phyloP scores from a whole-genome alignment of 37 sponge, comb jelly and placozoan species.

The Chondrosia reniformis region DNA sequence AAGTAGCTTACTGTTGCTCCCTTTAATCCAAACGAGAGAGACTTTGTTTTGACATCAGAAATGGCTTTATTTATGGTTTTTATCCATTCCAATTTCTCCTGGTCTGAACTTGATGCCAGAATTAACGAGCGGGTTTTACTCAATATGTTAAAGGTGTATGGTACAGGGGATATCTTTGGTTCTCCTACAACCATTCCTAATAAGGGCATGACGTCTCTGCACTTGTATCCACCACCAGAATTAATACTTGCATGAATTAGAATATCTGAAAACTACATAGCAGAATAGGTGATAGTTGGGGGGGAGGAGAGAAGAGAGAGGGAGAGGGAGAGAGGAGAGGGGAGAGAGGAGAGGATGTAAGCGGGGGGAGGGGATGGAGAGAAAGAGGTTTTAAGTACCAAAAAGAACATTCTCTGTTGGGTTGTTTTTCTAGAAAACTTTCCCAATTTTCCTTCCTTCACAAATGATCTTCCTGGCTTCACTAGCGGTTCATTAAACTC shows the following conservation, averaged over 20 bases:
- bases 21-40: too few species aligned
- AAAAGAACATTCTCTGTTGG: constrained; percentile 64
- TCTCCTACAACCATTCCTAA: constrained; percentile 47
- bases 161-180: constrained; percentile 51
- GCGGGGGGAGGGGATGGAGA: neutral
- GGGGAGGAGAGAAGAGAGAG: too few species aligned
- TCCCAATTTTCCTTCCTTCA: constrained; percentile 68
- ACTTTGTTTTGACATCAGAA: neutral
- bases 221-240: constrained; percentile 48
- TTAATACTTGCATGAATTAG: constrained; percentile 59
- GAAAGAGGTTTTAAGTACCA: too few species aligned
- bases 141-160: constrained; percentile 60
- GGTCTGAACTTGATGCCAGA: constrained; percentile 59
- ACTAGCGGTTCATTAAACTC: constrained; percentile 48
- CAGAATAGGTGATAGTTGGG: neutral
- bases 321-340: neutral
- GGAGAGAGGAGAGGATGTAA: neutral
- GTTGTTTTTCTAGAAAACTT: constrained; percentile 67
- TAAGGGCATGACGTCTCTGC: constrained; percentile 62
- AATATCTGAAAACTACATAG: constrained; percentile 66
- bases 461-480: constrained; percentile 30
- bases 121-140: constrained; percentile 64
- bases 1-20: too few species aligned
- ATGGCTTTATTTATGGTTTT: too few species aligned
- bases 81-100: constrained; percentile 78